Base-by-base conservation (phyloP, 1,140 invertebrate species). In the Diprion similis region DNA sequence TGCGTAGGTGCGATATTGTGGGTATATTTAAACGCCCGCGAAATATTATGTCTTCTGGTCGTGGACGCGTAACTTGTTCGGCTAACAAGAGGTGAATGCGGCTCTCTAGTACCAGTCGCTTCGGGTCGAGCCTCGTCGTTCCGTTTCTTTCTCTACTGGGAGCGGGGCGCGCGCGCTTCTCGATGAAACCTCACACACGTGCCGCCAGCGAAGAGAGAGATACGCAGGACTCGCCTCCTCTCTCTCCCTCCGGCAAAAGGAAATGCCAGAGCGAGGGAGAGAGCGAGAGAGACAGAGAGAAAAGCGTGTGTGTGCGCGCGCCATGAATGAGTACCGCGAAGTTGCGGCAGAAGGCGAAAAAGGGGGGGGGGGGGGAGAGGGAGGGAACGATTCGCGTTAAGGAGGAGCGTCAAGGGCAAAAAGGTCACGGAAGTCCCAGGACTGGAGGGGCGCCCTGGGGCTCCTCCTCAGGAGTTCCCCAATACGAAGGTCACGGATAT, bases 371-470 rank as follows among this genome's bases (percentile, higher is more conserved):
- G n/a, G 75, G 65, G 59, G 46, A 19, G 45, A 46, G 72, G 51
- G n/a, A 46, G 72, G 71, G 73, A 71, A 65, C 45, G 18, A 48
- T 37, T 51, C 13, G 51, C 74, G 74, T 71, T 65, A 71, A 74
- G 78, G 78, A 81, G 78, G 80, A 78, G 84, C 81, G 84, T 78
- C 83, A 86, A 86, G 84, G 84, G 77, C 83, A 78, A 81, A 83
- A 80, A 79, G 82, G 82, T 84, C 81, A 68, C 68, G 66, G 64
- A 74, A 75, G 79, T 78, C 73, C 46, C 71, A 46, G 66, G 18
- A 2, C 9, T 59, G 51, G 51, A 59, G 51, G 51, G 51, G 51
- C 7, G 11, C n/a, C 51, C n/a, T 17, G 51, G n/a, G 24, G 24
- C 1, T 37, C 24, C 24, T 37, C 24, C 24, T 37, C 24, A n/a